Percentiles rank a stretch among this genome's conserved stretches.
These are phyloP conservation scores for Pseudomyrmex gracilis DNA, from an alignment of 1,140 invertebrate species.

Conservation along the genomic window DNA sequence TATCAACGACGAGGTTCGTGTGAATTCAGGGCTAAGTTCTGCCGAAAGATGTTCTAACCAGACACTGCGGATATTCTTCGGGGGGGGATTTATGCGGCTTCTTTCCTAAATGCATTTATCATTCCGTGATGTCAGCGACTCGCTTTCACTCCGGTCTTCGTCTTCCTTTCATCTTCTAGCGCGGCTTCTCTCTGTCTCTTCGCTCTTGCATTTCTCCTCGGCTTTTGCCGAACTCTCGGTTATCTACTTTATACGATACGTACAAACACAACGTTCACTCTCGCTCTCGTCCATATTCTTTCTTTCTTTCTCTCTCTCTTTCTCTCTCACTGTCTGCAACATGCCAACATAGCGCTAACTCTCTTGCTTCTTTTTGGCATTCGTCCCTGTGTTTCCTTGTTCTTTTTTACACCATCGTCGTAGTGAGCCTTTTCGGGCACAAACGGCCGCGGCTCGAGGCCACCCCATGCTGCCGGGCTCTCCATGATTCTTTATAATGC, in stretches of 20 bases:
- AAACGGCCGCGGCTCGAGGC: slow-evolving; percentile 41
- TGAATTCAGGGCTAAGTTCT: slow-evolving; percentile 64
- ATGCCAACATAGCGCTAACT: not conserved
- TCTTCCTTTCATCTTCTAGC: slow-evolving; percentile 47
- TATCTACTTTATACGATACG: slow-evolving; percentile 54
- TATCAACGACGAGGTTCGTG: slow-evolving; percentile 62
- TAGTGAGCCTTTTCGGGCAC: slow-evolving; percentile 36
- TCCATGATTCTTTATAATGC: slow-evolving; percentile 55
- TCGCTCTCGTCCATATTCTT: slow-evolving; percentile 34
- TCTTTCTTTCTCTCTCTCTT: not conserved
- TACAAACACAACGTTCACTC: slow-evolving; percentile 53
- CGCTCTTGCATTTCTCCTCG: not conserved
- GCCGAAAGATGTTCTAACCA: slow-evolving; percentile 26
- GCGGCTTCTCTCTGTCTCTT: not conserved
- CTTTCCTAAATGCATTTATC: slow-evolving; percentile 78
- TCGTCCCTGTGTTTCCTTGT: slow-evolving; percentile 34
- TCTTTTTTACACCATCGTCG: slow-evolving; percentile 41
- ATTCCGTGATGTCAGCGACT: slow-evolving; percentile 77
- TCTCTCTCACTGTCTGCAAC: not conserved
- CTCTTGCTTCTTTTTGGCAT: slow-evolving; percentile 11
- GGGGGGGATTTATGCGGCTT: slow-evolving; percentile 74
- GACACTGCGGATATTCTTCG: slow-evolving; percentile 62
- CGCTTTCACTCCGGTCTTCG: slow-evolving; percentile 64
- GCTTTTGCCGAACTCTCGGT: slow-evolving; percentile 57
- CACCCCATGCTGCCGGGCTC: slow-evolving; percentile 52